These are phyloP conservation scores for Epizoanthus ramosus DNA, from an alignment of 92 coral and sea anemone genomes.

Conservation along the genomic window DNA sequence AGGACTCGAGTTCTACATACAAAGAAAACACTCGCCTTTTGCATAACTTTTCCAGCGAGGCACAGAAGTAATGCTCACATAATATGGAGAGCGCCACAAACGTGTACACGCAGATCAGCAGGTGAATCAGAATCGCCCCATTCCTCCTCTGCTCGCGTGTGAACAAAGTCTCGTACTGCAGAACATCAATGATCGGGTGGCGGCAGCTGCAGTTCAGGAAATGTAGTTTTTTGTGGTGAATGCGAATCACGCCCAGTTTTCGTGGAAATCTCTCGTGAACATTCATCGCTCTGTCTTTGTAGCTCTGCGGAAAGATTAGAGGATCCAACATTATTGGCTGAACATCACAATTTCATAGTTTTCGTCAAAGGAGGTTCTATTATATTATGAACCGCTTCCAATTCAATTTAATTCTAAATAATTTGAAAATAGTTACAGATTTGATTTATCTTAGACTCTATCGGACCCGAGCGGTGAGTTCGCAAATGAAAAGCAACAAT, in stretches of 20 bases:
- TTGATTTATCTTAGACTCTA: too few species aligned
- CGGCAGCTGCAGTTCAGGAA: conserved; percentile 76
- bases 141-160: conserved; percentile 86
- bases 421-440: too few species aligned
- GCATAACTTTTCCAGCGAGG: conserved; percentile 94
- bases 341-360: too few species aligned
- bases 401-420: too few species aligned
- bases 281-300: conserved; percentile 29
- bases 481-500: too few species aligned
- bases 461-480: too few species aligned
- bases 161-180: conserved; percentile 89
- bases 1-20: neutral
- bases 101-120: conserved; percentile 84
- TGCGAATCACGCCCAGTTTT: conserved; percentile 62
- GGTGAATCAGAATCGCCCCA: conserved; percentile 87
- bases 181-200: conserved; percentile 79
- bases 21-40: conserved; percentile 66
- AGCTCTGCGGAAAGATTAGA: conserved; percentile 1
- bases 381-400: too few species aligned
- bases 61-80: conserved; percentile 98
- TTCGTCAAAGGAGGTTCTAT: too few species aligned
- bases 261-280: conserved; percentile 50
- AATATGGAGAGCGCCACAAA: conserved; percentile 86
- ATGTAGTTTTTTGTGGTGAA: conserved; percentile 58
- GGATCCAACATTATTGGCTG: neutral